phyloP scores from a whole-genome alignment of 1,140 invertebrate species.

The Saccostrea echinata region DNA sequence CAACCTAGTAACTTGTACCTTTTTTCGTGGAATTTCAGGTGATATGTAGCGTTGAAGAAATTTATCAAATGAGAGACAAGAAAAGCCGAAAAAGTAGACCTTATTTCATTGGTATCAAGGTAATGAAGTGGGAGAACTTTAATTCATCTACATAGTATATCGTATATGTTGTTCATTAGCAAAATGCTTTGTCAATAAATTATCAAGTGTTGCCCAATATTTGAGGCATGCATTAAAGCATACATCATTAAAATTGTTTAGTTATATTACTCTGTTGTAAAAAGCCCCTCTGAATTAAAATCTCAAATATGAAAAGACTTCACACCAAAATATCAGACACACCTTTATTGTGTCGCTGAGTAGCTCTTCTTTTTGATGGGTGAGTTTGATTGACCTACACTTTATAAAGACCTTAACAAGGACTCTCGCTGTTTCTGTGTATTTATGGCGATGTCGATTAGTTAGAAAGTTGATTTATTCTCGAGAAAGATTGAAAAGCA shows the following conservation, averaged over 20 bases:
- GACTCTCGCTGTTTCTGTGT: not conserved
- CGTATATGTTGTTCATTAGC: not conserved
- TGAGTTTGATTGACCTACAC: not conserved
- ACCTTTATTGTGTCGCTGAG: not conserved
- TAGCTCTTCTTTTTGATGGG: not conserved
- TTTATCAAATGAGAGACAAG: slow-evolving; percentile 15
- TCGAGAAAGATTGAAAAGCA: slow-evolving; percentile 19
- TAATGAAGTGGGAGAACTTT: not conserved
- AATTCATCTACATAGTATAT: not conserved
- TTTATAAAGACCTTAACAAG: not conserved
- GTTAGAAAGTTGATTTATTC: slow-evolving; percentile 35
- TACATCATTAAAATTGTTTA: not conserved
- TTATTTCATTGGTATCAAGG: slow-evolving; percentile 29
- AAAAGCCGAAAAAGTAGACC: slow-evolving; percentile 19
- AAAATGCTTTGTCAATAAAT: not conserved
- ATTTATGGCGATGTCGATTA: slow-evolving; percentile 36
- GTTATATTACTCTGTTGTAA: slow-evolving; percentile 26
- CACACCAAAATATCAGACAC: slow-evolving; percentile 8
- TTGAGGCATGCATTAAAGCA: not conserved
- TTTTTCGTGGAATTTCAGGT: slow-evolving; percentile 22
- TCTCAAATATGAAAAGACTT: slow-evolving; percentile 28
- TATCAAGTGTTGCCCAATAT: not conserved
- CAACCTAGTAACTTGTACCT: not conserved
- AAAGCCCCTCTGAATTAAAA: not conserved
- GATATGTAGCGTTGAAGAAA: slow-evolving; percentile 5